Percentiles rank a stretch among this genome's conserved stretches.
These are phyloP conservation scores for Ecdyonurus torrentis DNA, from an alignment of 2,888 invertebrate genomes.

Conservation along the genomic window DNA sequence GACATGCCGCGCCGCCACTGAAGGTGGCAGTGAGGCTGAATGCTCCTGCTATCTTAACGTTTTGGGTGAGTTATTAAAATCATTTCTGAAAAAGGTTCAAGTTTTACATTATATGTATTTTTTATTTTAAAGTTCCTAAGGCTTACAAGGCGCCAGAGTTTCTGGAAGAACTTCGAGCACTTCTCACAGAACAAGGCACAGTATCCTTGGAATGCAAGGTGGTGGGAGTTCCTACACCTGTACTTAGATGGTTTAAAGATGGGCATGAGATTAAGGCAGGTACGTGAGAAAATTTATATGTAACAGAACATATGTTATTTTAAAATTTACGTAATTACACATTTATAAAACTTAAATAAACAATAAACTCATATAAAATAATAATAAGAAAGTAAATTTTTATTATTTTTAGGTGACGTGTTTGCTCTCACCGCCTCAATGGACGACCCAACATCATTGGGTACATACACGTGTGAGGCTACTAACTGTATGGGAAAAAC, in stretches of 20 bases:
- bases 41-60: constrained; percentile 54
- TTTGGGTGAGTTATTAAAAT: constrained; percentile 34
- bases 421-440: constrained; percentile 73
- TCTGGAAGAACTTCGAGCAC: constrained; percentile 63
- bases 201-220: constrained; percentile 86
- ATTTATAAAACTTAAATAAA: too few relatives aligned
- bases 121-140: constrained; percentile 45
- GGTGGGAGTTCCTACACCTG: constrained; percentile 73
- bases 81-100: neutral
- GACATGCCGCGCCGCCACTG: constrained; percentile 69
- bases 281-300: too few relatives aligned
- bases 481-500: constrained; percentile 77
- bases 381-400: too few relatives aligned
- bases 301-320: too few relatives aligned
- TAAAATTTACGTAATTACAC: too few relatives aligned
- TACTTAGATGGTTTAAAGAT: constrained; percentile 63
- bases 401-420: too few relatives aligned
- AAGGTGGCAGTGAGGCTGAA: constrained; percentile 49
- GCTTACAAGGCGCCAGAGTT: constrained; percentile 80
- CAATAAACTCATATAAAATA: too few relatives aligned
- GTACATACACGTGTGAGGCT: constrained; percentile 76
- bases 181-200: constrained; percentile 72
- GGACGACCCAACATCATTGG: constrained; percentile 69
- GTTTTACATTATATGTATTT: neutral
- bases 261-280: constrained; percentile 74